These are phyloP conservation scores for Drosophila melanica DNA, from an alignment of 1,140 invertebrate genomes.

Conservation along the genomic window DNA sequence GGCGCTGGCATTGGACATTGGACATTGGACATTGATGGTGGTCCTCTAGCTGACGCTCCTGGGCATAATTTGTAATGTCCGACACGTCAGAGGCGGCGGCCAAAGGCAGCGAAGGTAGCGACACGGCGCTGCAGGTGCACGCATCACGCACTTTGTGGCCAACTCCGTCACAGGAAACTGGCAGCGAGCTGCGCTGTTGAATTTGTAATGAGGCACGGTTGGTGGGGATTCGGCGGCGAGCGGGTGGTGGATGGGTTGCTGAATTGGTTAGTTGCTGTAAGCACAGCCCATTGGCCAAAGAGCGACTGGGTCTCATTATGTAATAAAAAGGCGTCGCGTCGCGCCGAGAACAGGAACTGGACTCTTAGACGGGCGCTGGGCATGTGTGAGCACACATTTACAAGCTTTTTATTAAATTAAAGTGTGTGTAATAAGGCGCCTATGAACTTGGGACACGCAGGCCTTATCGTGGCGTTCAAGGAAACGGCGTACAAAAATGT, in stretches of 20 bases:
- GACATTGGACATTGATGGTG: constrained; percentile 80
- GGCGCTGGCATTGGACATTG: constrained; percentile 58
- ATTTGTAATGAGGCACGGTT: constrained; percentile 65
- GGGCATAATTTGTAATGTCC: constrained; percentile 81
- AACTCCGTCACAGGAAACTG: constrained; percentile 65
- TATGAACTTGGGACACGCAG: constrained; percentile 66
- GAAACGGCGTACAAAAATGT: constrained; percentile 63
- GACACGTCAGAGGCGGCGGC: constrained; percentile 58
- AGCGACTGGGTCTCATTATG: constrained; percentile 62
- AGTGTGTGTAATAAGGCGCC: constrained; percentile 76
- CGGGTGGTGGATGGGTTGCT: too few relatives aligned
- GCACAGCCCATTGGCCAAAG: constrained; percentile 35
- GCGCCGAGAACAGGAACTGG: constrained; percentile 12
- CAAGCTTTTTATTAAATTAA: constrained; percentile 82
- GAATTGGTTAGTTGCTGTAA: constrained; percentile 21
- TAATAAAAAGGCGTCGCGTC: constrained; percentile 77
- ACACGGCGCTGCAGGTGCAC: constrained; percentile 58
- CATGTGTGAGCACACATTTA: constrained; percentile 73
- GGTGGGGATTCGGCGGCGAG: background rate
- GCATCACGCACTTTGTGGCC: constrained; percentile 63
- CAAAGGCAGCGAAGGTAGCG: constrained; percentile 1
- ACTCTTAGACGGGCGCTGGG: background rate
- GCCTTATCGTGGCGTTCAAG: constrained; percentile 44
- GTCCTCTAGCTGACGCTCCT: constrained; percentile 59
- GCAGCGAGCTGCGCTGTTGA: constrained; percentile 53